These are phyloP conservation scores for Zootermopsis nevadensis DNA, from an alignment of 2,888 invertebrate species.

Conservation along the genomic window DNA sequence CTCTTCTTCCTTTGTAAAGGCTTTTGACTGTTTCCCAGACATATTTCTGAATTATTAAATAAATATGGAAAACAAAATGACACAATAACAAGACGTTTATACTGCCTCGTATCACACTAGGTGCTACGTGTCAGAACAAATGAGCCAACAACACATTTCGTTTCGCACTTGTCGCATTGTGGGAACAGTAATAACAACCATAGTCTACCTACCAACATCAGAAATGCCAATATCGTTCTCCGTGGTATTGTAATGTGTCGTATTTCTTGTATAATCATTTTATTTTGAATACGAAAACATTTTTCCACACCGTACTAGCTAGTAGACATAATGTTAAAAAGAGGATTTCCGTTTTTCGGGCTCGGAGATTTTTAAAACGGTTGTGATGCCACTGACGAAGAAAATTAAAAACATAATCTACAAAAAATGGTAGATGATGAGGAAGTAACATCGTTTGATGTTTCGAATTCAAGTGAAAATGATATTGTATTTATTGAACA, in stretches of 20 bases:
- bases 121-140: not conserved
- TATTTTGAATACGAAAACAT: too few species aligned
- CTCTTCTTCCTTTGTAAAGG: slow-evolving; percentile 98
- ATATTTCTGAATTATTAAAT: slow-evolving; percentile 54
- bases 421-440: slow-evolving; percentile 31
- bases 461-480: not conserved
- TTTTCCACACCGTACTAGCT: too few species aligned
- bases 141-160: not conserved
- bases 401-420: not conserved
- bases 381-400: slow-evolving; percentile 4
- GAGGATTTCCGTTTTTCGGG: too few species aligned
- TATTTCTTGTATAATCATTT: not conserved
- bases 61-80: not conserved
- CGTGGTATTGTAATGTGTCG: not conserved
- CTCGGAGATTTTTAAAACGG: too few species aligned
- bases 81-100: not conserved
- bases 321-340: too few species aligned
- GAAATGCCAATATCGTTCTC: too few species aligned
- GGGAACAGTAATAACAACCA: not conserved
- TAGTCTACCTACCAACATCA: not conserved
- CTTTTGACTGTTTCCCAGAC: slow-evolving; percentile 66
- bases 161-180: not conserved
- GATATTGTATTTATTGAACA: slow-evolving; percentile 69
- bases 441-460: not conserved
- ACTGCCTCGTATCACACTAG: not conserved